These are phyloP conservation scores for Tachystola acroxantha DNA, from an alignment of 2,888 invertebrate genomes.

Conservation along the genomic window DNA sequence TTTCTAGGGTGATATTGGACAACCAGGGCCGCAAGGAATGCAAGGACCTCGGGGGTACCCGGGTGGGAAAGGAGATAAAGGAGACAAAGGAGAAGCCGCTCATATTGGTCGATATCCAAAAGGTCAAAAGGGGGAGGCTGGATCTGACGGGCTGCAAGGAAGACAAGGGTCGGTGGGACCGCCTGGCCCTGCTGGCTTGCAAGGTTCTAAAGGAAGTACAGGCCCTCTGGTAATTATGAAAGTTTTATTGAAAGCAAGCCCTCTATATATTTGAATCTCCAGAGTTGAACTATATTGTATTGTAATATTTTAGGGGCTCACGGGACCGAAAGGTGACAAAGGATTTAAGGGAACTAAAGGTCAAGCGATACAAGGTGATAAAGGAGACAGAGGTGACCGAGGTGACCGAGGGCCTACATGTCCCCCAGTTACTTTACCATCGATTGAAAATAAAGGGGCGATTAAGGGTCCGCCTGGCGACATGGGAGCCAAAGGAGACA, in stretches of 20 bases:
- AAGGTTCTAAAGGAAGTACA: slow-evolving; percentile 79
- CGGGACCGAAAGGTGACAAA: slow-evolving; percentile 83
- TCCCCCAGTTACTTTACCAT: slow-evolving; percentile 32
- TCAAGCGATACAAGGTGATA: slow-evolving; percentile 68
- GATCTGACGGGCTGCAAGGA: slow-evolving; percentile 85
- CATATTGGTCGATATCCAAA: slow-evolving; percentile 83
- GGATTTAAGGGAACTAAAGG: slow-evolving; percentile 83
- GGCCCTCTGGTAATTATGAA: slow-evolving; percentile 80
- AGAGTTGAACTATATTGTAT: not conserved
- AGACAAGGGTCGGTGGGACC: slow-evolving; percentile 81
- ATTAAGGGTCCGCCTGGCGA: slow-evolving; percentile 65
- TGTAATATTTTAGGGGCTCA: slow-evolving; percentile 75
- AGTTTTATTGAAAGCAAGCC: slow-evolving; percentile 22
- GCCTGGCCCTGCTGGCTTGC: slow-evolving; percentile 76
- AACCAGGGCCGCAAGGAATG: slow-evolving; percentile 82
- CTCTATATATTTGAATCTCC: no score
- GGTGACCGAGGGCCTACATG: slow-evolving; percentile 73
- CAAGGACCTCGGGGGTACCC: slow-evolving; percentile 87
- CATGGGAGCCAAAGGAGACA: slow-evolving; percentile 79
- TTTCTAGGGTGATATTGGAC: slow-evolving; percentile 85
- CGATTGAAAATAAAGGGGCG: slow-evolving; percentile 54
- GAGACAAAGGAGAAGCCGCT: slow-evolving; percentile 90
- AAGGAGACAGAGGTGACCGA: slow-evolving; percentile 79
- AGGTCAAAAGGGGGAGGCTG: slow-evolving; percentile 93
- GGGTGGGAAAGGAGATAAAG: slow-evolving; percentile 82